A percentile compares a stretch with the other conserved stretches of the same genome.
Evolutionary conservation across 2,888 invertebrate species (phyloP).

Genomic region (Volucella zonaria): DNA sequence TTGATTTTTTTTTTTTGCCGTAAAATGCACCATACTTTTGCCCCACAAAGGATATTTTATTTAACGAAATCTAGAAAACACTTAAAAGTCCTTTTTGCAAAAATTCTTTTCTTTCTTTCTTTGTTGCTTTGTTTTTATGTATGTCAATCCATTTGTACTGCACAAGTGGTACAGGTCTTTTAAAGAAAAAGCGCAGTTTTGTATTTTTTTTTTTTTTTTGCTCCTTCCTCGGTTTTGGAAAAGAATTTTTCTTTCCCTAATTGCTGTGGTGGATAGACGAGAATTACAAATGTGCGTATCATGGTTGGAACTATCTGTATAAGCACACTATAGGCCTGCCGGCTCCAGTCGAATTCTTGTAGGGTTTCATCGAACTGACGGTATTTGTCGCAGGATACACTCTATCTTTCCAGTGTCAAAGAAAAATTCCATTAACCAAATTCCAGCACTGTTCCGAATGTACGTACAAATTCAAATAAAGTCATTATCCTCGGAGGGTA

Average conservation of each 20-base stretch:
- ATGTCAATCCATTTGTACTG: constrained; percentile 45
- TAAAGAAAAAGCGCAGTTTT: background rate
- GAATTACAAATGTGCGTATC: too few species aligned
- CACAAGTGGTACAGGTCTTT: constrained; percentile 1
- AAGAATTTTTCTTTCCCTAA: constrained; percentile 9
- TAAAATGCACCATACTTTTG: constrained; percentile 29
- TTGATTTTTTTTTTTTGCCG: constrained; percentile 13
- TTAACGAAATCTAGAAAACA: constrained; percentile 39
- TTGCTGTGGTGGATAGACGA: constrained; percentile 3
- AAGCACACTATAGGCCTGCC: too few species aligned
- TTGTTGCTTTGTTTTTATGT: constrained; percentile 55
- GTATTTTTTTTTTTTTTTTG: background rate
- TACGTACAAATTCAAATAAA: constrained; percentile 47
- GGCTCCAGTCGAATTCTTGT: too few species aligned
- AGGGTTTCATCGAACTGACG: too few species aligned
- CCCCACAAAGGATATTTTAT: constrained; percentile 47
- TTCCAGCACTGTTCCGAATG: constrained; percentile 16
- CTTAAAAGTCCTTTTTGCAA: constrained; percentile 51
- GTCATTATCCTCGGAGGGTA: constrained; percentile 25
- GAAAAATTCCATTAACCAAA: constrained; percentile 37
- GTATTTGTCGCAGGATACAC: too few species aligned
- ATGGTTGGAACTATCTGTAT: too few species aligned
- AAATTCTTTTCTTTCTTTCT: constrained; percentile 41
- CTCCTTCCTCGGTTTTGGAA: background rate
- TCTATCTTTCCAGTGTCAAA: constrained; percentile 42